Evolutionary conservation across 2,888 invertebrate species (phyloP).

Genomic region (Baccha elongata): DNA sequence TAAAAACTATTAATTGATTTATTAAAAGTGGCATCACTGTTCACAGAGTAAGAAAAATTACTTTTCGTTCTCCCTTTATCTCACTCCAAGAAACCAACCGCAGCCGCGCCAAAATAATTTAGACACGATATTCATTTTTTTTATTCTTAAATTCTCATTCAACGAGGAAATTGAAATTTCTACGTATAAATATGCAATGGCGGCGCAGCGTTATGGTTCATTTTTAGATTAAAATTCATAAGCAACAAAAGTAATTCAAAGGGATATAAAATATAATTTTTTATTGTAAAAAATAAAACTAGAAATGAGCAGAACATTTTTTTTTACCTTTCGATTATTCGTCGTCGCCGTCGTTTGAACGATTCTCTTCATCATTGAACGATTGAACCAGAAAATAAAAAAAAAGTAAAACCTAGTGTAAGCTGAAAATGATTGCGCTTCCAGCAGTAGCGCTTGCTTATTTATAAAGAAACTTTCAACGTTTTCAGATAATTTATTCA

Average conservation of each 20-base stretch:
- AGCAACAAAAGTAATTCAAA: conserved; percentile 14
- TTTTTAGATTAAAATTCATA: conserved; percentile 14
- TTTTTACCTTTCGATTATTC: conserved; percentile 70
- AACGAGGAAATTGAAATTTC: conserved; percentile 41
- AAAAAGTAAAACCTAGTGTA: conserved; percentile 49
- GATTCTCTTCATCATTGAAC: conserved; percentile 71
- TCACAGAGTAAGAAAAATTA: conserved; percentile 12
- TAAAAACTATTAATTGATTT: too few relatives aligned
- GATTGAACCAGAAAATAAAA: conserved; percentile 20
- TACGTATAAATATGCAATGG: conserved; percentile 60
- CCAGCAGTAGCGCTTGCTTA: conserved; percentile 64
- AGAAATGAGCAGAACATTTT: conserved; percentile 46
- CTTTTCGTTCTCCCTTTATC: conserved; percentile 8
- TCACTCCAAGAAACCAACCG: conserved; percentile 36
- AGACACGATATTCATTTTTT: conserved; percentile 41
- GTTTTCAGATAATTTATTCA: conserved; percentile 29
- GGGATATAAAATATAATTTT: background rate
- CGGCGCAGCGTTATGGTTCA: conserved; percentile 48
- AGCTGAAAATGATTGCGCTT: conserved; percentile 62
- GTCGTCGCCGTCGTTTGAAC: conserved; percentile 64
- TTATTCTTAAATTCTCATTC: conserved; percentile 16
- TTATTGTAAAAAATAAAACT: conserved; percentile 8
- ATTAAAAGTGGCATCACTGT: conserved; percentile 66
- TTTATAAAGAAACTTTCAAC: conserved; percentile 48
- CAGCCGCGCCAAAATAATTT: conserved; percentile 70